These are phyloP conservation scores for Tyria jacobaeae DNA, from an alignment of 2,888 invertebrate genomes.

Conservation along the genomic window DNA sequence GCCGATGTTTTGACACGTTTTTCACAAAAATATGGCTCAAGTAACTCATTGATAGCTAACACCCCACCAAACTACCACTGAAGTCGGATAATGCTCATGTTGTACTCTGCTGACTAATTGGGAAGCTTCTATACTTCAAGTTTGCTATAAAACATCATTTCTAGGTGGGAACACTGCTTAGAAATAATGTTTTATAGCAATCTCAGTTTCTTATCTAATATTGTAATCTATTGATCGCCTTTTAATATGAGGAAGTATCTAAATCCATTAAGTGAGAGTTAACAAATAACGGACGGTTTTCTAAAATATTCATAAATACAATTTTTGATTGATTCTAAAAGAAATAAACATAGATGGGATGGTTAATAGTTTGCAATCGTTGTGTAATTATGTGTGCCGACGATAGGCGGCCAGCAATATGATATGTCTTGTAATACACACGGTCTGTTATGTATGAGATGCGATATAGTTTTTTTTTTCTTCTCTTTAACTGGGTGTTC, in stretches of 20 bases:
- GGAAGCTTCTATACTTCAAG: too few species aligned
- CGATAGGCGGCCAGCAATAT: slow-evolving; percentile 19
- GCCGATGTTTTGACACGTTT: too few species aligned
- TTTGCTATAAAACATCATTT: too few species aligned
- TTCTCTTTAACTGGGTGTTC: background rate
- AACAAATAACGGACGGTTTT: slow-evolving; percentile 31
- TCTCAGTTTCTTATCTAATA: background rate
- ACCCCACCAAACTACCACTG: too few species aligned
- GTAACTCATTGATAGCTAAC: too few species aligned
- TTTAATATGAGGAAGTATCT: slow-evolving; percentile 7
- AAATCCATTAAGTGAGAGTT: slow-evolving; percentile 18
- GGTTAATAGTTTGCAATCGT: background rate
- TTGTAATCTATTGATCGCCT: background rate
- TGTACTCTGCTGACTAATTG: too few species aligned
- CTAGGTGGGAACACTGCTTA: too few species aligned
- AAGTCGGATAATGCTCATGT: too few species aligned
- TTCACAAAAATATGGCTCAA: too few species aligned
- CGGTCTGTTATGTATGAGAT: background rate
- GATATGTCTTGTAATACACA: slow-evolving; percentile 20
- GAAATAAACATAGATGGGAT: background rate
- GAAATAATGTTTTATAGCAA: background rate
- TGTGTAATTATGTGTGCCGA: slow-evolving; percentile 18
- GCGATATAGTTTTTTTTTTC: background rate
- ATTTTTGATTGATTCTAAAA: background rate
- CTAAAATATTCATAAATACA: slow-evolving; percentile 12